Evolutionary conservation across 2,888 invertebrate genomes (phyloP).

Genomic region (Agriopis leucophaearia): DNA sequence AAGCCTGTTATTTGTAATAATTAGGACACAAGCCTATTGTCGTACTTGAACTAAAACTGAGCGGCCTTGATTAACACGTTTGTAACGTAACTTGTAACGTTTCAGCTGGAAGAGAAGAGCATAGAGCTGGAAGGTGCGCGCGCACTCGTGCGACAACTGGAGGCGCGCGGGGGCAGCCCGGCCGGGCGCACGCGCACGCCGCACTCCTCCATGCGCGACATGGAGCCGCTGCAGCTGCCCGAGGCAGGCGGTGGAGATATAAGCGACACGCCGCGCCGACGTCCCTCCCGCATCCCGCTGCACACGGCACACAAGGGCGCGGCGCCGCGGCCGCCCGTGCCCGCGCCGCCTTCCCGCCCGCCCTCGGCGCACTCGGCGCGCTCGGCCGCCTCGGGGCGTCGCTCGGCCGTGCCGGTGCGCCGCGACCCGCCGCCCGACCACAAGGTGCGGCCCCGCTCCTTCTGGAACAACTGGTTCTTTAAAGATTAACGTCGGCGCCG

Average conservation of each 20-base stretch:
- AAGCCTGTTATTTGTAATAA: no score
- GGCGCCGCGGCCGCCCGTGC: slow-evolving; percentile 82
- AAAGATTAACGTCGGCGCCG: slow-evolving; percentile 67
- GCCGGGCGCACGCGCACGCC: slow-evolving; percentile 80
- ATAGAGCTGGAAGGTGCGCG: slow-evolving; percentile 94
- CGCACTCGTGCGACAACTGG: slow-evolving; percentile 91
- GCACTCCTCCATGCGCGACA: slow-evolving; percentile 77
- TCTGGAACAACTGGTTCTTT: slow-evolving; percentile 88
- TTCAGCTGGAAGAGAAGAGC: slow-evolving; percentile 92
- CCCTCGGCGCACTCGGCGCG: slow-evolving; percentile 57
- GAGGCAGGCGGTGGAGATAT: slow-evolving; percentile 74
- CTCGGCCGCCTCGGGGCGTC: slow-evolving; percentile 56
- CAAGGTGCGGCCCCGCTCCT: slow-evolving; percentile 91
- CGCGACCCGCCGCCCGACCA: slow-evolving; percentile 76
- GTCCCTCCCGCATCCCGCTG: slow-evolving; percentile 90
- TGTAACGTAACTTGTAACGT: slow-evolving; percentile 30
- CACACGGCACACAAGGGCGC: slow-evolving; percentile 83
- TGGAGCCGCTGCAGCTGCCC: slow-evolving; percentile 79
- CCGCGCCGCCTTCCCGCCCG: slow-evolving; percentile 58
- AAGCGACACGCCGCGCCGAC: slow-evolving; percentile 81
- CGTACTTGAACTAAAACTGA: not conserved
- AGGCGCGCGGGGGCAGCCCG: slow-evolving; percentile 88
- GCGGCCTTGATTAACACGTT: not conserved
- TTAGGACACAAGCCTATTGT: no score
- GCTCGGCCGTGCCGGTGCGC: slow-evolving; percentile 72